A percentile compares a stretch with the other conserved stretches of the same genome.
These are phyloP conservation scores for Ptyas mucosa DNA, from an alignment of 2,113 vertebrate genomes.

Conservation along the genomic window DNA sequence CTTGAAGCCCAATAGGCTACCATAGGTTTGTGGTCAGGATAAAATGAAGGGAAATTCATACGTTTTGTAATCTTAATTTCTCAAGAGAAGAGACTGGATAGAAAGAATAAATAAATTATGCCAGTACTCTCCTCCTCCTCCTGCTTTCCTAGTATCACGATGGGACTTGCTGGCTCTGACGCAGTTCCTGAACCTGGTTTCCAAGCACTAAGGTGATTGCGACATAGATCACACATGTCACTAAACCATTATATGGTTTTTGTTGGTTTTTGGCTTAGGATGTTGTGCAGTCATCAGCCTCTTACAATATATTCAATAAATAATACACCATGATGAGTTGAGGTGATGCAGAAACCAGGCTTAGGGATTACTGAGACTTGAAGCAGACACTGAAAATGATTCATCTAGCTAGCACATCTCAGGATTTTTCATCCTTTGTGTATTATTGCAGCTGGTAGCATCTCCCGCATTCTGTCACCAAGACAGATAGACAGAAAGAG, in stretches of 20 bases:
- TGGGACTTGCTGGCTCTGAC: neutral
- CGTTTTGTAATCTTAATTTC: neutral
- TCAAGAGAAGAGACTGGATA: neutral
- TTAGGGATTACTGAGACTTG: neutral
- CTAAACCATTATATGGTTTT: neutral
- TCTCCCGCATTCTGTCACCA: neutral
- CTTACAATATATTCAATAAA: neutral
- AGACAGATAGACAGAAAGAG: neutral
- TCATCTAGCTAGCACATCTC: neutral
- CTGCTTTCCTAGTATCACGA: neutral
- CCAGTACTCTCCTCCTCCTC: neutral
- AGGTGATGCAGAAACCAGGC: neutral
- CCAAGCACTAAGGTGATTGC: neutral
- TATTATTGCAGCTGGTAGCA: neutral
- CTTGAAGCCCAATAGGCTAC: neutral
- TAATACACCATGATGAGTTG: neutral
- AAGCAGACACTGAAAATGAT: neutral
- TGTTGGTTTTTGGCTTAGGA: neutral
- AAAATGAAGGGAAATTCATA: neutral
- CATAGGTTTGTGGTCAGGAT: neutral
- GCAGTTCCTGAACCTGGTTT: neutral
- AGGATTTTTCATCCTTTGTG: neutral
- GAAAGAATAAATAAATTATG: neutral
- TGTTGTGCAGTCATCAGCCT: neutral
- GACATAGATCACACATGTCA: neutral